phyloP scores from a whole-genome alignment of 2,888 invertebrate species.

The Toxonevra muliebris region DNA sequence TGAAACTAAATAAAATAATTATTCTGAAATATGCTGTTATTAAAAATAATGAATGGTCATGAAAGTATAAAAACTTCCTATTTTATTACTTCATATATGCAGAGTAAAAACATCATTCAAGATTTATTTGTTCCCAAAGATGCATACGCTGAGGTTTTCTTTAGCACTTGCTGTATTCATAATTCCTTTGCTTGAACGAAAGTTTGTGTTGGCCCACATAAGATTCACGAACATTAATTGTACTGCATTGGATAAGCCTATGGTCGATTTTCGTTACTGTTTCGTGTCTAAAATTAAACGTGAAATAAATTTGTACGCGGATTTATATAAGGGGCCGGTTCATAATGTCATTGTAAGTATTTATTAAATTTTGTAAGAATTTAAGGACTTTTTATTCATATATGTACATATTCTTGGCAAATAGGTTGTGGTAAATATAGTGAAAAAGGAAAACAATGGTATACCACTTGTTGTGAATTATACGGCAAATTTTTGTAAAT shows the following conservation, averaged over 20 bases:
- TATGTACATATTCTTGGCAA: not conserved
- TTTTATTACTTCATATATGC: too few species aligned
- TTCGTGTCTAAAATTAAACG: not conserved
- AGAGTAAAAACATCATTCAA: too few species aligned
- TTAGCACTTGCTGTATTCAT: too few species aligned
- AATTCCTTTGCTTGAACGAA: too few species aligned
- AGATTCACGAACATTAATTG: constrained; percentile 10
- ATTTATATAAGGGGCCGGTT: constrained; percentile 1
- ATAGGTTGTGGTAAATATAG: not conserved
- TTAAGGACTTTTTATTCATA: not conserved
- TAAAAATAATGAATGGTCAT: too few species aligned
- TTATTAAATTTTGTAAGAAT: not conserved
- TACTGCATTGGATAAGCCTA: not conserved
- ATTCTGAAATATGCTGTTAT: too few species aligned
- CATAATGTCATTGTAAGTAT: constrained; percentile 14
- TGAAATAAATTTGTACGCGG: not conserved
- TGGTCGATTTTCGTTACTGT: constrained; percentile 6
- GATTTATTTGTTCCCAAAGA: too few species aligned
- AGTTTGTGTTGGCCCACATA: too few species aligned
- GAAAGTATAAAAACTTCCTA: too few species aligned
- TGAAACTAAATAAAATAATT: too few species aligned
- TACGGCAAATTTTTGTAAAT: constrained; percentile 25
- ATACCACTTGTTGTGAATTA: constrained; percentile 23
- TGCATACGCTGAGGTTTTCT: too few species aligned
- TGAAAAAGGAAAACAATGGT: constrained; percentile 13